phyloP scores from a whole-genome alignment of 1,140 invertebrate genomes.

The Halotydeus destructor region DNA sequence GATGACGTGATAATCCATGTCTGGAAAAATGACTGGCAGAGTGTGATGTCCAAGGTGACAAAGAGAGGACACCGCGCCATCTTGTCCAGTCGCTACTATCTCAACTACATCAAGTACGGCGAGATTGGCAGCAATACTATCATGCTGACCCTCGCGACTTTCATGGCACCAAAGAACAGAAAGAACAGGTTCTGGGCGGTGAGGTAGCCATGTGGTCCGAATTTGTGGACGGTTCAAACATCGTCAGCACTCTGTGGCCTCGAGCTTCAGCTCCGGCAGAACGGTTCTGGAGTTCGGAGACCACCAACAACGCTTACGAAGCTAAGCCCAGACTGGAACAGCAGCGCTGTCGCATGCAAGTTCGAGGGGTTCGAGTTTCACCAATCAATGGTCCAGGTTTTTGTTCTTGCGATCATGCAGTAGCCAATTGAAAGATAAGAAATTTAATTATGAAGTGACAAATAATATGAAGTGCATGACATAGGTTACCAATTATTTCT shows the following conservation, averaged over 20 bases:
- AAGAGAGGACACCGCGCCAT: background rate
- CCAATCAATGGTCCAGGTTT: slow-evolving; percentile 37
- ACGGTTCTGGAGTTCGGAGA: slow-evolving; percentile 57
- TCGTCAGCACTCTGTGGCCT: slow-evolving; percentile 27
- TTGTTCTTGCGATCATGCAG: no score
- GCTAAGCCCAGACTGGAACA: background rate
- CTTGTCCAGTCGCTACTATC: background rate
- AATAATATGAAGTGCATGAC: no score
- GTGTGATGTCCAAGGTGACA: slow-evolving; percentile 23
- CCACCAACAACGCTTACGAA: no score
- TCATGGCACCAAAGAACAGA: slow-evolving; percentile 1
- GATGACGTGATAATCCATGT: slow-evolving; percentile 46
- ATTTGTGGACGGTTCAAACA: slow-evolving; percentile 22
- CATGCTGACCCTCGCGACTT: background rate
- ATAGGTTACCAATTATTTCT: no score
- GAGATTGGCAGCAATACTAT: slow-evolving; percentile 27
- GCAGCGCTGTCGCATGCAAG: slow-evolving; percentile 6
- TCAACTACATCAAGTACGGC: slow-evolving; percentile 20
- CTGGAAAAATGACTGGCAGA: slow-evolving; percentile 36
- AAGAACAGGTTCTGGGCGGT: slow-evolving; percentile 19
- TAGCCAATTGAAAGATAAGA: no score
- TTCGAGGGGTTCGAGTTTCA: slow-evolving; percentile 36
- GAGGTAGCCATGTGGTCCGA: slow-evolving; percentile 25
- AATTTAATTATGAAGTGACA: no score
- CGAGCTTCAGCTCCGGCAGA: slow-evolving; percentile 61